Percentiles rank a stretch among this genome's conserved stretches.
phyloP scores from a whole-genome alignment of 2,113 vertebrate species.

The Glaucidium brasilianum region DNA sequence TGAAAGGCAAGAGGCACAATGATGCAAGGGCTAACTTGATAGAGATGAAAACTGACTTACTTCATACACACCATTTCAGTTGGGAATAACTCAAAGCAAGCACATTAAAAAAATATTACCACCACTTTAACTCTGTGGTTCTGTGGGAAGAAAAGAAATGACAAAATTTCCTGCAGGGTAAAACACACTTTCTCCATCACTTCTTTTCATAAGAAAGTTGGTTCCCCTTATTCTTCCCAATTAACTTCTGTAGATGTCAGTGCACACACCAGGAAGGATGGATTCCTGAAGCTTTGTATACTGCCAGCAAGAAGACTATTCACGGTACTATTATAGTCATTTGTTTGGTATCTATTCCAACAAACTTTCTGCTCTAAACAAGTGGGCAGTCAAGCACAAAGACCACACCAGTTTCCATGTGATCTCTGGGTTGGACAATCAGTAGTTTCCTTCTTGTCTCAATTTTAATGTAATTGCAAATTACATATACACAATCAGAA shows the following conservation, averaged over 20 bases:
- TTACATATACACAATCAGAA: neutral
- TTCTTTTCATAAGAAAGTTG: neutral
- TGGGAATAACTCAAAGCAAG: neutral
- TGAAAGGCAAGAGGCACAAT: neutral
- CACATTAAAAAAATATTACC: neutral
- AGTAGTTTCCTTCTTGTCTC: neutral
- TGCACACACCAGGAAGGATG: neutral
- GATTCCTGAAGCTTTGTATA: neutral
- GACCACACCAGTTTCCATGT: neutral
- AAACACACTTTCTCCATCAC: neutral
- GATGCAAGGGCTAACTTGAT: neutral
- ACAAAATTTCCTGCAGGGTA: neutral
- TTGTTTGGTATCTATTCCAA: neutral
- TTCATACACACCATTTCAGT: neutral
- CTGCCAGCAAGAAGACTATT: neutral
- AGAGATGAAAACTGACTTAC: neutral
- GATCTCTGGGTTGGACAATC: neutral
- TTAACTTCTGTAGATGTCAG: neutral
- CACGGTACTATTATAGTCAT: neutral
- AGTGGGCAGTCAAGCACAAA: neutral
- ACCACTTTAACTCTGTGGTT: neutral
- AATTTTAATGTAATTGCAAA: neutral
- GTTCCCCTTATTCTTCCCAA: neutral
- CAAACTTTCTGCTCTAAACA: neutral
- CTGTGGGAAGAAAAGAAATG: neutral